phyloP scores from a whole-genome alignment of 2,888 invertebrate genomes.

The Diarsia brunnea region DNA sequence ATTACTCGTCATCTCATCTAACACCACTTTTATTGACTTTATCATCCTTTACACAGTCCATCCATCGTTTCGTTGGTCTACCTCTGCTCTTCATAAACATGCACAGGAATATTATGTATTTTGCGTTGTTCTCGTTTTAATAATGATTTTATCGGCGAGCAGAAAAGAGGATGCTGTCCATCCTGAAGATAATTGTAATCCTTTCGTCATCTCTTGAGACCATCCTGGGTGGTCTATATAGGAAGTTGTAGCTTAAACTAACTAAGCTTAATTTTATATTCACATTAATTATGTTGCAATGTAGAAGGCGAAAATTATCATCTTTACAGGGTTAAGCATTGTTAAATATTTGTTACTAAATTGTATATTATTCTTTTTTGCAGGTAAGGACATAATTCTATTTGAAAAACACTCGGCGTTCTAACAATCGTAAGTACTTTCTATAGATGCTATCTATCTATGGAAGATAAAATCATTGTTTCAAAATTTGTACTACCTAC shows the following conservation, averaged over 20 bases:
- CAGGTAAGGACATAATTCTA: slow-evolving; percentile 37
- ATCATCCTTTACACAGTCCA: too few species aligned
- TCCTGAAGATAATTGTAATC: slow-evolving; percentile 1
- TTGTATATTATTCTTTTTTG: slow-evolving; percentile 18
- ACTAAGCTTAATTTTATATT: background rate
- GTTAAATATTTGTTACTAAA: slow-evolving; percentile 6
- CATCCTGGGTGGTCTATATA: slow-evolving; percentile 4
- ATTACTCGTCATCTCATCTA: too few species aligned
- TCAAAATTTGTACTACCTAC: background rate
- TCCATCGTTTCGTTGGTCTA: too few species aligned
- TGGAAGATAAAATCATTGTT: background rate
- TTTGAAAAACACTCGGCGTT: background rate
- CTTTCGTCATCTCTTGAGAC: background rate
- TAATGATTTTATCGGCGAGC: background rate
- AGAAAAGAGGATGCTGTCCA: background rate
- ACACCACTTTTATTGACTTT: too few species aligned
- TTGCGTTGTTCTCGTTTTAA: background rate
- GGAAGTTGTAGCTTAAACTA: slow-evolving; percentile 9
- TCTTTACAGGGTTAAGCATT: background rate
- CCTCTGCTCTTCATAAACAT: too few species aligned
- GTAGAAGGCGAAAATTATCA: background rate
- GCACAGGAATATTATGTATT: too few species aligned
- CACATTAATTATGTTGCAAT: too few species aligned
- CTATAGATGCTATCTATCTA: background rate
- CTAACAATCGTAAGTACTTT: slow-evolving; percentile 13